These are phyloP conservation scores for Eupelmus urozonus DNA, from an alignment of 2,888 invertebrate species.

Conservation along the genomic window DNA sequence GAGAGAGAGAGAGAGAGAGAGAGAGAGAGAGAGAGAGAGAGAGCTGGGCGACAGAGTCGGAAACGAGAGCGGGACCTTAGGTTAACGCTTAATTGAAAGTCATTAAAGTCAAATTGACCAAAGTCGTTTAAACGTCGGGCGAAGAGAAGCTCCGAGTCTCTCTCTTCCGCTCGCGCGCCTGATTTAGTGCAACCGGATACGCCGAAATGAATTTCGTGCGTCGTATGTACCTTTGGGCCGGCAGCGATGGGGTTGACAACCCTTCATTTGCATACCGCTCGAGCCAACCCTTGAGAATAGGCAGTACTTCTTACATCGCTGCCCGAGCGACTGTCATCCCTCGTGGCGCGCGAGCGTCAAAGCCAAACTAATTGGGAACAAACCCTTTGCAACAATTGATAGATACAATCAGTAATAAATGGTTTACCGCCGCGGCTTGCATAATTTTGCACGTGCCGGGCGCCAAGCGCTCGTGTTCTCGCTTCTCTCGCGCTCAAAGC, in stretches of 20 bases:
- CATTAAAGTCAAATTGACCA: conserved; percentile 60
- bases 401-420: conserved; percentile 58
- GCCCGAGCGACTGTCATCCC: conserved; percentile 47
- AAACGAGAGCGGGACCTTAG: conserved; percentile 42
- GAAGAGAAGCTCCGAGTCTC: background rate
- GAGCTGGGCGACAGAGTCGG: conserved; percentile 11
- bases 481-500: background rate
- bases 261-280: conserved; percentile 64
- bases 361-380: conserved; percentile 56
- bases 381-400: conserved; percentile 58
- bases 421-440: conserved; percentile 49
- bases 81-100: conserved; percentile 60
- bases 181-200: conserved; percentile 66
- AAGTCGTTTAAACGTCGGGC: conserved; percentile 44
- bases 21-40: conserved; percentile 14
- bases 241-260: conserved; percentile 64
- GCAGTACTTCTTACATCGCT: conserved; percentile 57
- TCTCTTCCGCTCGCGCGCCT: conserved; percentile 60
- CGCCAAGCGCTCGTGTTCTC: background rate
- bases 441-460: conserved; percentile 45
- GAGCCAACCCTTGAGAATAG: conserved; percentile 56
- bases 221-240: conserved; percentile 51
- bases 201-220: conserved; percentile 61
- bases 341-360: conserved; percentile 36
- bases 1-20: conserved; percentile 3